Evolutionary conservation across 2,888 invertebrate genomes (phyloP).

Genomic region (Hesperia comma): DNA sequence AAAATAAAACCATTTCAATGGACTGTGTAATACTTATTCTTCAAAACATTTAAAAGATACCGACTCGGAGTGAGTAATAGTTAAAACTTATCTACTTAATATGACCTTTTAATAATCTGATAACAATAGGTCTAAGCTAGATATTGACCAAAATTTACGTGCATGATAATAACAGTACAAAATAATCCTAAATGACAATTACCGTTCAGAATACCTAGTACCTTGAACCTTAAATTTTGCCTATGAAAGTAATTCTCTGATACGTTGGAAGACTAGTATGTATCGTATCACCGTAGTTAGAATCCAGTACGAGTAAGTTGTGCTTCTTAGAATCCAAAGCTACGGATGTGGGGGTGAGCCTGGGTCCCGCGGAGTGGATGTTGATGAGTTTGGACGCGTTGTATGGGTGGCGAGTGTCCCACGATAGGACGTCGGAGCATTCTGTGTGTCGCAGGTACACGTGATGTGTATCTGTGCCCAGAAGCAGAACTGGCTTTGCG

Average conservation of each 20-base stretch:
- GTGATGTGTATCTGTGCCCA: constrained; percentile 59
- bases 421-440: constrained; percentile 82
- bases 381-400: constrained; percentile 68
- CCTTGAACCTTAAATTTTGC: constrained; percentile 44
- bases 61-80: background rate
- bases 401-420: constrained; percentile 80
- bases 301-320: constrained; percentile 83
- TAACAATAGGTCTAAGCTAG: constrained; percentile 12
- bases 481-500: constrained; percentile 56
- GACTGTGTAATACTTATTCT: too few relatives aligned
- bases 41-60: too few relatives aligned
- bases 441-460: constrained; percentile 82
- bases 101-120: constrained; percentile 3
- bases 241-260: constrained; percentile 63
- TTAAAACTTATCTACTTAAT: background rate
- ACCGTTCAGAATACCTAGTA: background rate
- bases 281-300: constrained; percentile 85
- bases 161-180: too few relatives aligned
- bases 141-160: background rate
- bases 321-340: constrained; percentile 78
- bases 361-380: constrained; percentile 79
- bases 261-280: constrained; percentile 67
- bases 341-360: constrained; percentile 82
- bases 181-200: too few relatives aligned
- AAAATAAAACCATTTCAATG: too few relatives aligned